Percentiles rank a stretch among this genome's conserved stretches.
phyloP scores from a whole-genome alignment of 2,888 invertebrate genomes.

The Cheilosia variabilis region DNA sequence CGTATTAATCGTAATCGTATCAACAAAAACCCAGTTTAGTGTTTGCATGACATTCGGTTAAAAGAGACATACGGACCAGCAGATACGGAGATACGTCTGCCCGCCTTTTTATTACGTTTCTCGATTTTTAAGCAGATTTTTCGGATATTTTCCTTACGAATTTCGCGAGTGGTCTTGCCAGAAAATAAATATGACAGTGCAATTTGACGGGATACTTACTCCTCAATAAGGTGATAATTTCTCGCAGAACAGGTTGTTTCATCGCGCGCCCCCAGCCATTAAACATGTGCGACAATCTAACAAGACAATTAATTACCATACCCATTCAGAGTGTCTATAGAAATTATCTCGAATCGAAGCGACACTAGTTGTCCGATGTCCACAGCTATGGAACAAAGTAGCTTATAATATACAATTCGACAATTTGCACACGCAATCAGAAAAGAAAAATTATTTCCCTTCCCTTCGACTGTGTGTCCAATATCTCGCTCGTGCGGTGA shows the following conservation, averaged over 20 bases:
- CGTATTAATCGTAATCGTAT: conserved; percentile 73
- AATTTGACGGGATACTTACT: conserved; percentile 62
- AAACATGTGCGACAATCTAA: conserved; percentile 72
- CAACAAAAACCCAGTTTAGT: conserved; percentile 77
- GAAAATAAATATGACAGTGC: conserved; percentile 2
- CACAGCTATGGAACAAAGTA: conserved; percentile 40
- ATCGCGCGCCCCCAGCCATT: conserved; percentile 42
- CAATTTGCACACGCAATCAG: conserved; percentile 34
- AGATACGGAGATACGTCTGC: conserved; percentile 46
- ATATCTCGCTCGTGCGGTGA: conserved; percentile 42
- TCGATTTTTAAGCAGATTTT: conserved; percentile 31
- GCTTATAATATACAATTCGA: conserved; percentile 18
- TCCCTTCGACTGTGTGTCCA: not conserved
- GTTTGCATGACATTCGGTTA: conserved; percentile 80
- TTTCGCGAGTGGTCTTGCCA: conserved; percentile 12
- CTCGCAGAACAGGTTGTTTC: conserved; percentile 72
- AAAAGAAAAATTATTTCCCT: conserved; percentile 28
- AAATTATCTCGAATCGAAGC: conserved; percentile 39
- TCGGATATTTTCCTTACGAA: conserved; percentile 11
- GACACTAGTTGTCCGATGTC: conserved; percentile 25
- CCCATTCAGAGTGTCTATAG: conserved; percentile 34
- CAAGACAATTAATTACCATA: conserved; percentile 70
- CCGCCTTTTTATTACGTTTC: conserved; percentile 56
- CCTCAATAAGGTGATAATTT: conserved; percentile 44
- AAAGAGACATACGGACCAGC: conserved; percentile 76